These are phyloP conservation scores for Apoda limacodes DNA, from an alignment of 2,888 invertebrate species.

Conservation along the genomic window DNA sequence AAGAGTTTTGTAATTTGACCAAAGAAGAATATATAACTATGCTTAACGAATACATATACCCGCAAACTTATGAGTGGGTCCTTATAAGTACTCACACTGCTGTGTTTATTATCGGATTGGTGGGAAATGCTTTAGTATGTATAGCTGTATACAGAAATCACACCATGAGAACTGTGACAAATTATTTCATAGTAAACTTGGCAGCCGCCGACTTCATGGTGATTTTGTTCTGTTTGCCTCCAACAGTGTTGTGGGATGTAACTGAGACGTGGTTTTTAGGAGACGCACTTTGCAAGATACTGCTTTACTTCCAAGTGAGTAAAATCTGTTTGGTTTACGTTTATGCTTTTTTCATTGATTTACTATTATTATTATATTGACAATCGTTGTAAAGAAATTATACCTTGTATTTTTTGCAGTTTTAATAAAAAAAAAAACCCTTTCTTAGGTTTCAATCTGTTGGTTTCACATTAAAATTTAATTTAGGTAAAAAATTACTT, in stretches of 20 bases:
- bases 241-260: slow-evolving; percentile 90
- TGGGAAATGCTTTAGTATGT: slow-evolving; percentile 90
- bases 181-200: slow-evolving; percentile 92
- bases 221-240: slow-evolving; percentile 88
- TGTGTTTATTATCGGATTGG: slow-evolving; percentile 83
- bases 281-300: slow-evolving; percentile 82
- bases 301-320: slow-evolving; percentile 90
- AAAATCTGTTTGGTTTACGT: too few species aligned
- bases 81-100: slow-evolving; percentile 79
- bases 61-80: slow-evolving; percentile 80
- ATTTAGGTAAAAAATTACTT: too few species aligned
- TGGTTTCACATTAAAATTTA: too few species aligned
- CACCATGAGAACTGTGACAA: slow-evolving; percentile 92
- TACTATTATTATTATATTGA: too few species aligned
- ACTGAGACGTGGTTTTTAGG: slow-evolving; percentile 96
- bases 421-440: too few species aligned
- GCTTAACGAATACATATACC: slow-evolving; percentile 75
- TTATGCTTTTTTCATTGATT: too few species aligned
- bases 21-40: slow-evolving; percentile 71
- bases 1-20: slow-evolving; percentile 56
- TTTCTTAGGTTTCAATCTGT: too few species aligned
- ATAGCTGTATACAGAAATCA: slow-evolving; percentile 88
- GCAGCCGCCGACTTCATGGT: slow-evolving; percentile 91
- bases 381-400: too few species aligned
- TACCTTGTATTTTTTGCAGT: too few species aligned